A percentile compares a stretch with the other conserved stretches of the same genome.
phyloP scores from a whole-genome alignment of 2,888 invertebrate genomes.

The Argyra leucocephala region DNA sequence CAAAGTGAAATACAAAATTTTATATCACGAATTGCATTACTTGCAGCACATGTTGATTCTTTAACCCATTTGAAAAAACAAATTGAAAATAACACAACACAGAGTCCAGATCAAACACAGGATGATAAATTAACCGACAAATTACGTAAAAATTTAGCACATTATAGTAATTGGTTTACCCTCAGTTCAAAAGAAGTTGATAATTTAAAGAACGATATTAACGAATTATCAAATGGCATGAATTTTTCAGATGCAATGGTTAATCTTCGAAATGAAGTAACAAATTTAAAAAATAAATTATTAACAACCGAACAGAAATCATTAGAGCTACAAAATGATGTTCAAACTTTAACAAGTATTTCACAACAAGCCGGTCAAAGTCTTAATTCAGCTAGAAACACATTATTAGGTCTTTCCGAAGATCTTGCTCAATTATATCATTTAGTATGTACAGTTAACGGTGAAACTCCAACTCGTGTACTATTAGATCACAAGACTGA shows the following conservation, averaged over 20 bases:
- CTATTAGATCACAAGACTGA: constrained; percentile 74
- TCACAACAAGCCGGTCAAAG: constrained; percentile 58
- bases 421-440: constrained; percentile 91
- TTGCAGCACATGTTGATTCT: constrained; percentile 71
- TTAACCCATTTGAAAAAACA: constrained; percentile 61
- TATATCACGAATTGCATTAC: constrained; percentile 64
- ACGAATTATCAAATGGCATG: constrained; percentile 56
- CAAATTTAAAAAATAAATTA: constrained; percentile 60
- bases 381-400: constrained; percentile 66
- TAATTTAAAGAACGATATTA: constrained; percentile 60
- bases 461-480: constrained; percentile 81
- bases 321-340: constrained; percentile 62
- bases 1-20: constrained; percentile 73
- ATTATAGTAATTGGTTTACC: constrained; percentile 67
- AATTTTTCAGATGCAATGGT: constrained; percentile 60
- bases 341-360: constrained; percentile 59
- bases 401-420: constrained; percentile 78
- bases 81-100: constrained; percentile 33
- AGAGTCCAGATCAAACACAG: constrained; percentile 28
- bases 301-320: constrained; percentile 59
- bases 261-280: constrained; percentile 60
- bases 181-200: constrained; percentile 66
- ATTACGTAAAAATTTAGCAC: constrained; percentile 45
- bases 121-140: constrained; percentile 41
- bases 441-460: constrained; percentile 94